Evolutionary conservation across 1,140 invertebrate genomes (phyloP).

Genomic region (Cheumatopsyche charites): DNA sequence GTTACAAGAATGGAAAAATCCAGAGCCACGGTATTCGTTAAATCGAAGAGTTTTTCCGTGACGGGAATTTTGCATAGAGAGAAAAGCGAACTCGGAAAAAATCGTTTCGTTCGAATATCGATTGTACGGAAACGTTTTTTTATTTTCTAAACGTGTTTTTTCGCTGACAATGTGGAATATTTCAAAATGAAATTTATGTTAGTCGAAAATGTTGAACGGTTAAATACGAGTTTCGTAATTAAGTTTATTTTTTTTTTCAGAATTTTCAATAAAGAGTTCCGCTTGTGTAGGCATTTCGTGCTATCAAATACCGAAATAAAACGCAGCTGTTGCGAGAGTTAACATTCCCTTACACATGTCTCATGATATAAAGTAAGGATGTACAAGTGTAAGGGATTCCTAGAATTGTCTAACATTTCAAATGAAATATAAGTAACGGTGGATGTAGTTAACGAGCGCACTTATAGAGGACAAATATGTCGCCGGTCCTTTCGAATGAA

Average conservation of each 20-base stretch:
- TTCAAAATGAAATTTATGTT: no score
- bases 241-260: background rate
- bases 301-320: slow-evolving; percentile 32
- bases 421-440: background rate
- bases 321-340: slow-evolving; percentile 35
- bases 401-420: slow-evolving; percentile 9
- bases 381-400: slow-evolving; percentile 20
- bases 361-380: slow-evolving; percentile 14
- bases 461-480: no score
- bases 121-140: background rate
- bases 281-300: slow-evolving; percentile 24
- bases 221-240: background rate
- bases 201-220: no score
- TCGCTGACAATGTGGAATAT: no score
- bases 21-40: slow-evolving; percentile 12
- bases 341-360: slow-evolving; percentile 32
- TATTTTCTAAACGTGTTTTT: background rate
- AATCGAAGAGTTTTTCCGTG: slow-evolving; percentile 31
- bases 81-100: slow-evolving; percentile 3
- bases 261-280: slow-evolving; percentile 15
- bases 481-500: no score
- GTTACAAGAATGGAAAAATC: slow-evolving; percentile 35
- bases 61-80: slow-evolving; percentile 11
- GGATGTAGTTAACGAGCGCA: no score
- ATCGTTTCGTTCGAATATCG: background rate